These are phyloP conservation scores for Carcinoscorpius rotundicauda DNA, from an alignment of 1,140 invertebrate species.

Conservation along the genomic window DNA sequence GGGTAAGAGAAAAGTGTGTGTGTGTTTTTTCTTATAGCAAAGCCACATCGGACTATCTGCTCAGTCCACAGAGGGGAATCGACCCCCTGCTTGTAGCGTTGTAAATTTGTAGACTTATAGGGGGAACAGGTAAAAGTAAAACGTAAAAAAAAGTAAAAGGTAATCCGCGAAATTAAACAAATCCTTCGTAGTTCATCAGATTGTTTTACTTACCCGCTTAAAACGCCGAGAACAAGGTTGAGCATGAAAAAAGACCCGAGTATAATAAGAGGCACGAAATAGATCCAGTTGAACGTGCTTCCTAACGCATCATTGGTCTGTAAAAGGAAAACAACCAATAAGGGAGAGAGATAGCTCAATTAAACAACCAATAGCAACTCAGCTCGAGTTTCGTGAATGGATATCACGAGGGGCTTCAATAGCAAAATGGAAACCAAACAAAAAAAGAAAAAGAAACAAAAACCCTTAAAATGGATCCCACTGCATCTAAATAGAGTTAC, in stretches of 20 bases:
- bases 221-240: slow-evolving; percentile 99
- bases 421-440: neutral
- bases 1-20: too few species aligned
- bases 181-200: too few species aligned
- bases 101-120: too few species aligned
- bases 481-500: neutral
- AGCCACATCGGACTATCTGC: too few species aligned
- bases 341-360: neutral
- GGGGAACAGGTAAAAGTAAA: too few species aligned
- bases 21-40: too few species aligned
- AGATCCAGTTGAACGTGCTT: slow-evolving; percentile 97
- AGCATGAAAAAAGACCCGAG: slow-evolving; percentile 99
- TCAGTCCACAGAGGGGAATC: too few species aligned
- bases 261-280: slow-evolving; percentile 99
- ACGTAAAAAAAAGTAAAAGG: too few species aligned
- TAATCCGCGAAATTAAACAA: too few species aligned
- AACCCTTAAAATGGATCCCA: slow-evolving; percentile 29
- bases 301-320: slow-evolving; percentile 99
- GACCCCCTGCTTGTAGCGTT: too few species aligned
- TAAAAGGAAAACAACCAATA: slow-evolving; percentile 35
- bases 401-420: too few species aligned
- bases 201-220: neutral
- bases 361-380: neutral
- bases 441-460: neutral
- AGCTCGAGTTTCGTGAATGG: neutral